These are phyloP conservation scores for Diprion similis DNA, from an alignment of 1,140 invertebrate species.

Conservation along the genomic window DNA sequence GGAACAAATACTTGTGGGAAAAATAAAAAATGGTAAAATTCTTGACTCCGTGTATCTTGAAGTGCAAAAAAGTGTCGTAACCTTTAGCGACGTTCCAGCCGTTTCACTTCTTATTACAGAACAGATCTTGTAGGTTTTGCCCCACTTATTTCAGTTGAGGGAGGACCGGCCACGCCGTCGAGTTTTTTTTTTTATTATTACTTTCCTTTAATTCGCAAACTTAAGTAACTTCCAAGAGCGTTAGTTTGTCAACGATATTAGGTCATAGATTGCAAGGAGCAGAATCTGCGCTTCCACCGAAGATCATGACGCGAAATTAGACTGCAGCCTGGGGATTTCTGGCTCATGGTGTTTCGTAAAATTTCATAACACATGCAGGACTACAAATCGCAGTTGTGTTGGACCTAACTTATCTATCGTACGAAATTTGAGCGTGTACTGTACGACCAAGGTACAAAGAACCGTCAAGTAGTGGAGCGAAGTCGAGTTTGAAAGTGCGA, in stretches of 20 bases:
- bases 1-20: too few relatives aligned
- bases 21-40: too few relatives aligned
- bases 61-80: too few relatives aligned
- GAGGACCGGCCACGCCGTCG: background rate
- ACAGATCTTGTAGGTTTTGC: background rate
- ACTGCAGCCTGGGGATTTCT: background rate
- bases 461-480: background rate
- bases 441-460: too few relatives aligned
- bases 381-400: too few relatives aligned
- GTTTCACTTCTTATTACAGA: background rate
- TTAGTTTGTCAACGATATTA: background rate
- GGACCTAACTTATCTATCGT: too few relatives aligned
- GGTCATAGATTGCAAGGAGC: background rate
- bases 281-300: too few relatives aligned
- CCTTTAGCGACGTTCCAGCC: too few relatives aligned
- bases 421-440: too few relatives aligned
- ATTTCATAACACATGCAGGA: too few relatives aligned
- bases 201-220: background rate
- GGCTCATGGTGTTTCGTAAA: too few relatives aligned
- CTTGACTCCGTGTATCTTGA: too few relatives aligned
- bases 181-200: background rate
- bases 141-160: background rate
- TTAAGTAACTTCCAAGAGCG: background rate
- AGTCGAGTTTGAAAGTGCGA: background rate
- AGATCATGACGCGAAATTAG: background rate